Evolutionary conservation across 2,888 invertebrate genomes (phyloP), one percentile per base, ranked within the genome.

Genomic region (Gymnosoma rotundatum): DNA sequence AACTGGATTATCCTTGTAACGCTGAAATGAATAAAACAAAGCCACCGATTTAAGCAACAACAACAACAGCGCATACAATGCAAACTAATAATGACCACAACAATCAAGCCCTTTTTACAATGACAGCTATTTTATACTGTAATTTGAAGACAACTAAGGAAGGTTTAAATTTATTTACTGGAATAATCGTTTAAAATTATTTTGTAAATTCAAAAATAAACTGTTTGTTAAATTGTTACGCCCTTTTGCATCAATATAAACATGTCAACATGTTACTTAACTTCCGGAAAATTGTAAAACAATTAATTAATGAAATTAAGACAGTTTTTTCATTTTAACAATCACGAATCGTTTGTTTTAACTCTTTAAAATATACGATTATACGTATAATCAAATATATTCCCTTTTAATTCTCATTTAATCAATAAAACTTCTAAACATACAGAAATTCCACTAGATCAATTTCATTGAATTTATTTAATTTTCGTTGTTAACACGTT

Each of bases 1-100:
- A 72, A 72, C 36, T 32, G 50, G 64, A 81, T 84, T 81, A 84
- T 81, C 84, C 84, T 84, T 84, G 84, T 84, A 81, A 81, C 18
- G 70, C 70, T 78, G 74, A 69, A 21, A 58, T 58, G 25, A 25
- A 25, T 25, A 16, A 50, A 64, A 78, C 38, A 64, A 73, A 60
- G 64, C 48, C 50, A 79, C 9, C 36, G 48, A 54, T 20, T 18
- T 16, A 78, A 66, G 21, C 38, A 20, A 69, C 52, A 45, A 52
- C 20, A 38, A 66, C 8, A 38, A 8, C 58, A 67, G 61, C 25
- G 73, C 56, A 58, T 18, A 42, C 12, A 42, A 67, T 54, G 58
- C 25, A 54, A 20, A 50, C 14, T 56, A 38, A 38, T 18, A 45
- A 58, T 70, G 75, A 64, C 81, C 75, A 81, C 75, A 70, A 64